Percentiles rank a stretch among this genome's conserved stretches.
Evolutionary conservation across 2,888 invertebrate species (phyloP).

Genomic region (Esperia sulphurella): DNA sequence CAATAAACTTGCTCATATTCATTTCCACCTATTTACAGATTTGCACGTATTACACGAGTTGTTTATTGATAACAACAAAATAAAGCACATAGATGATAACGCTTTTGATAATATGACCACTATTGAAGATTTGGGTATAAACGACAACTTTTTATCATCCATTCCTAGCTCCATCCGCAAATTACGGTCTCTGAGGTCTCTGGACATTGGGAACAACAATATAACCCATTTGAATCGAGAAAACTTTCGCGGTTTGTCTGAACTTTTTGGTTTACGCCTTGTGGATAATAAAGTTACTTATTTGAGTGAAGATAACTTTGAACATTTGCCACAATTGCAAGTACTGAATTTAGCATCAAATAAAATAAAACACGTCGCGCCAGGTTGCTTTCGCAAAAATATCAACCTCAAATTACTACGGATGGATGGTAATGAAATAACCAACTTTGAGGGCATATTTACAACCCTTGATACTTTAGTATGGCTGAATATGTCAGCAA

Average conservation of each 20-base stretch:
- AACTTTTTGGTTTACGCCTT: constrained; percentile 87
- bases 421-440: constrained; percentile 89
- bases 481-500: constrained; percentile 90
- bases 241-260: constrained; percentile 85
- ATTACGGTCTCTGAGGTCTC: constrained; percentile 83
- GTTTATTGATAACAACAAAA: constrained; percentile 85
- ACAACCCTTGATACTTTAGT: constrained; percentile 84
- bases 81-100: constrained; percentile 82
- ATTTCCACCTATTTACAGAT: constrained; percentile 83
- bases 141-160: constrained; percentile 83
- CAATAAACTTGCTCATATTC: constrained; percentile 83
- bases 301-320: constrained; percentile 86
- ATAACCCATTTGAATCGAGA: constrained; percentile 85
- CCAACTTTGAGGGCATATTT: constrained; percentile 84
- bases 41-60: constrained; percentile 86
- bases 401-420: constrained; percentile 84
- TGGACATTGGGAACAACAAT: constrained; percentile 90
- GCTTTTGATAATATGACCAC: constrained; percentile 88
- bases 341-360: constrained; percentile 90
- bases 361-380: constrained; percentile 84
- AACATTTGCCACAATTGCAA: constrained; percentile 85
- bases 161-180: constrained; percentile 84
- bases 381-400: constrained; percentile 86
- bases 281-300: constrained; percentile 89
- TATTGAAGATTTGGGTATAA: constrained; percentile 86